Percentiles rank a stretch among this genome's conserved stretches.
Evolutionary conservation across 2,113 vertebrate species (phyloP).

Genomic region (Sitta europaea): DNA sequence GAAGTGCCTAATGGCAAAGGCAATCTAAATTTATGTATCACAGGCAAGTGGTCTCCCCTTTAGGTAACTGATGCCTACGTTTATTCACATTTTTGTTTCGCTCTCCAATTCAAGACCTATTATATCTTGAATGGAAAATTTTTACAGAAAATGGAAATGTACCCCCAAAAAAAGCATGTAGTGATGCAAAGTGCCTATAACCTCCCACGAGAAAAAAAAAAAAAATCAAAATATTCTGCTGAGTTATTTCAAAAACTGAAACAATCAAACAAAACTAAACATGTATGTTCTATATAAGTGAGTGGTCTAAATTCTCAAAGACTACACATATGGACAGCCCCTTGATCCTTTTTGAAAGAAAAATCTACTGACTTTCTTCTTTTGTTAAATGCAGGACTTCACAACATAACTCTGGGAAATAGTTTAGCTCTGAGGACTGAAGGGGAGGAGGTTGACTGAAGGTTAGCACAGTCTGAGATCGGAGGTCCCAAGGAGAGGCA

Average conservation of each 20-base stretch:
- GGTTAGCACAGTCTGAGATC: not conserved
- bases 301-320: not conserved
- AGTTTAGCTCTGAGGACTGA: not conserved
- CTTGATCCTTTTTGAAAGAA: not conserved
- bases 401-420: not conserved
- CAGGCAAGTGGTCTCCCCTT: not conserved
- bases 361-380: not conserved
- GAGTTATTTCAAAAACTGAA: not conserved
- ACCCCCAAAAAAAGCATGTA: not conserved
- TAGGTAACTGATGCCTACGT: not conserved
- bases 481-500: not conserved
- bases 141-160: not conserved
- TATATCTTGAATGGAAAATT: not conserved
- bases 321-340: not conserved
- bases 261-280: not conserved
- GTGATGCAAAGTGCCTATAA: not conserved
- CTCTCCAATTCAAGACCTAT: not conserved
- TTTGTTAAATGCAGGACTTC: not conserved
- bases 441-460: not conserved
- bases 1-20: not conserved
- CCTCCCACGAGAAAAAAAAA: not conserved
- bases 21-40: not conserved
- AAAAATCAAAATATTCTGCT: not conserved
- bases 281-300: not conserved
- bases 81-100: not conserved